Evolutionary conservation across 2,888 invertebrate genomes (phyloP).

Genomic region (Oscheius onirici): DNA sequence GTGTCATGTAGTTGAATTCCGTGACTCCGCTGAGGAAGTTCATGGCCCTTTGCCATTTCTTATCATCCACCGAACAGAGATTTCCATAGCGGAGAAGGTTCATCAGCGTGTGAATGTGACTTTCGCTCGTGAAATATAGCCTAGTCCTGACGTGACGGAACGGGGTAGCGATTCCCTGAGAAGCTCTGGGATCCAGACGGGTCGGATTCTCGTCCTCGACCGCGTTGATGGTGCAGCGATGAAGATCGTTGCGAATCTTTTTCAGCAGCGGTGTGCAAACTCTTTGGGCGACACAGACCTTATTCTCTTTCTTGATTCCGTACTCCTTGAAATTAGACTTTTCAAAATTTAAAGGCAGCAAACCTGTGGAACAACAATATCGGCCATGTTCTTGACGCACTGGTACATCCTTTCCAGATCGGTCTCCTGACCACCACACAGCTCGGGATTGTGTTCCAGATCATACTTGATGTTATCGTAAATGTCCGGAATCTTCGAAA

Average conservation of each 20-base stretch:
- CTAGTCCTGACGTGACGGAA: conserved; percentile 96
- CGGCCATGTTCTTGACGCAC: conserved; percentile 94
- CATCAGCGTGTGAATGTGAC: conserved; percentile 95
- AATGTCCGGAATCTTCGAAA: conserved; percentile 98
- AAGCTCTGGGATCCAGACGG: conserved; percentile 82
- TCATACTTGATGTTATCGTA: conserved; percentile 97
- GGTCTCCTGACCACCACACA: conserved; percentile 75
- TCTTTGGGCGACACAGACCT: conserved; percentile 93
- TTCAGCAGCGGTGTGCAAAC: conserved; percentile 94
- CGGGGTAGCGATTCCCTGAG: conserved; percentile 91
- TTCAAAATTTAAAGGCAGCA: background rate
- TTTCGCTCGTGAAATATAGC: conserved; percentile 99
- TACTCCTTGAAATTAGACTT: conserved; percentile 82
- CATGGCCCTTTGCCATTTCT: conserved; percentile 98
- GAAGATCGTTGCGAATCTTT: conserved; percentile 75
- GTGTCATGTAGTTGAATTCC: conserved; percentile 98
- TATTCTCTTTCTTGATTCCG: conserved; percentile 92
- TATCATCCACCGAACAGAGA: conserved; percentile 79
- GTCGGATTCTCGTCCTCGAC: conserved; percentile 92
- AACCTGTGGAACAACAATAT: conserved; percentile 96
- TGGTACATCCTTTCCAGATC: conserved; percentile 78
- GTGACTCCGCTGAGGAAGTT: conserved; percentile 97
- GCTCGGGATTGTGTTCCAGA: conserved; percentile 93
- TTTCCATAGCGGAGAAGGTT: conserved; percentile 82
- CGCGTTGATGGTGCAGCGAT: conserved; percentile 82